Evolutionary conservation across 2,797 vertebrate genomes (phyloP).

Genomic region (Rhincodon typus): DNA sequence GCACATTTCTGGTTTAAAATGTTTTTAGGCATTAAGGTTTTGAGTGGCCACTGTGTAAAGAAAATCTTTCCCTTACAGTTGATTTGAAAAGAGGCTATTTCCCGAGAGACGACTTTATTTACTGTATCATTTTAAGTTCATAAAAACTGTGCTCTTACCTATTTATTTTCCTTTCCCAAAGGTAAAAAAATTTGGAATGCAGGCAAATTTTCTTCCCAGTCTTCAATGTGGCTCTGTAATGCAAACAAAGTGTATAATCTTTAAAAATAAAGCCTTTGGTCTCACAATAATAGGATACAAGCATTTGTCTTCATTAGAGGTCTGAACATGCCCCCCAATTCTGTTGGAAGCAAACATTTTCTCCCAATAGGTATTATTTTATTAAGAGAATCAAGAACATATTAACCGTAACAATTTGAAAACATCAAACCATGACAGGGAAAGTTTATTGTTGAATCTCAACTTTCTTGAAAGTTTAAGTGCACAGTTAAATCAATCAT

Average conservation of each 20-base stretch:
- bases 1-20: neutral
- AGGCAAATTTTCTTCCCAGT: neutral
- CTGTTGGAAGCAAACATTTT: neutral
- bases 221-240: constrained; percentile 30
- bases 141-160: neutral
- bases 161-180: neutral
- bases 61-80: neutral
- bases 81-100: neutral
- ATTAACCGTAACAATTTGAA: neutral
- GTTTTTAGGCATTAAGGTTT: too few relatives aligned
- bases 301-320: neutral
- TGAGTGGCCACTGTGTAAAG: neutral
- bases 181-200: constrained; percentile 15
- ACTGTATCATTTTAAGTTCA: neutral
- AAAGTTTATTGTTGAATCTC: neutral
- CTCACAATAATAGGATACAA: neutral
- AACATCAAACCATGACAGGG: neutral
- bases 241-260: neutral
- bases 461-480: neutral
- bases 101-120: neutral
- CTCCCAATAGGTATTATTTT: too few relatives aligned
- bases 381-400: neutral
- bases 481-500: neutral
- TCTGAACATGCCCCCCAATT: neutral
- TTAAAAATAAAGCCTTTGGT: neutral